phyloP scores from a whole-genome alignment of 1,140 invertebrate species.

The Camponotus pennsylvanicus region DNA sequence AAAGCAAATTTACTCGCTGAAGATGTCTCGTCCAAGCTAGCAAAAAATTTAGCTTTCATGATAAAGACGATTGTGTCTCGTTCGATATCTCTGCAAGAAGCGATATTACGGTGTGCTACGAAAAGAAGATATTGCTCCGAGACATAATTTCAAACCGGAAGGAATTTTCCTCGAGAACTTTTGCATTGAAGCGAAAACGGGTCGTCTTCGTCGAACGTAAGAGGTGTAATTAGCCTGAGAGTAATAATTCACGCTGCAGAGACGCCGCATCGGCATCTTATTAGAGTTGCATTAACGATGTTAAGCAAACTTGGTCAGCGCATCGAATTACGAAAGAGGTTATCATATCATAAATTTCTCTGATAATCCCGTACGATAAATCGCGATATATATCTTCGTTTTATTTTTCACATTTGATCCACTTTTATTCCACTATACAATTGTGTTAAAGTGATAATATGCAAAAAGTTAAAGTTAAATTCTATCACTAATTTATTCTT shows the following conservation, averaged over 20 bases:
- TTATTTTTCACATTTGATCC: not conserved
- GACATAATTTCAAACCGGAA: slow-evolving; percentile 25
- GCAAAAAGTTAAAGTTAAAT: not conserved
- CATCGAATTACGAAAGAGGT: slow-evolving; percentile 18
- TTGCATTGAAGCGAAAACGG: slow-evolving; percentile 16
- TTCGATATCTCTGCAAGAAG: not conserved
- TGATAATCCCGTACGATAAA: not conserved
- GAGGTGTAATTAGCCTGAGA: slow-evolving; percentile 55
- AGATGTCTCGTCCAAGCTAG: not conserved
- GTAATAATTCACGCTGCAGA: slow-evolving; percentile 42
- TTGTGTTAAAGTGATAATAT: not conserved
- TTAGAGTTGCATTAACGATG: slow-evolving; percentile 47
- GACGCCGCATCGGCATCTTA: slow-evolving; percentile 50
- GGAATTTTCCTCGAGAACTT: slow-evolving; percentile 17
- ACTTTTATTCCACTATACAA: not conserved
- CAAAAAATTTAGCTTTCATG: not conserved
- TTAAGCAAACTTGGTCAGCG: slow-evolving; percentile 14
- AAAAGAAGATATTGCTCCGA: slow-evolving; percentile 3
- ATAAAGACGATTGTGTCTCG: slow-evolving; percentile 1
- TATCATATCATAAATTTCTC: not conserved
- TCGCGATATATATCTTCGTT: not conserved
- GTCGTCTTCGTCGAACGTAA: slow-evolving; percentile 21
- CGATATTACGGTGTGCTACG: not conserved
- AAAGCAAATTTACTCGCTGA: not conserved
- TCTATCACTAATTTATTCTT: not conserved